phyloP scores from a whole-genome alignment of 1,140 invertebrate species.

The Lepidurus couesii region DNA sequence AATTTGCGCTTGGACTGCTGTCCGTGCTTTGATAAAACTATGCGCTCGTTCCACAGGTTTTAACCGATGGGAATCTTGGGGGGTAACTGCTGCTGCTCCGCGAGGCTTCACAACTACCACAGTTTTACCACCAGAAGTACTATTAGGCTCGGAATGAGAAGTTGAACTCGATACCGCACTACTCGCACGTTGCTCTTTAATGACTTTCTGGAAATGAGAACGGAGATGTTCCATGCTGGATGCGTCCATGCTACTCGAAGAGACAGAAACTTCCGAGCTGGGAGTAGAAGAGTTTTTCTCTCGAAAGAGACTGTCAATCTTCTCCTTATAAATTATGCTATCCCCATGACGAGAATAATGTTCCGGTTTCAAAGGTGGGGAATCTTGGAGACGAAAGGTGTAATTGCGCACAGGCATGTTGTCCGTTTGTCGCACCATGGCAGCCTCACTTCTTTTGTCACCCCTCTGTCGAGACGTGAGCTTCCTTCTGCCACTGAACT shows the following conservation, averaged over 20 bases:
- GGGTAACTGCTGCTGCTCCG: not conserved
- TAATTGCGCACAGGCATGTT: not conserved
- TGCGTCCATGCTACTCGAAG: constrained; percentile 33
- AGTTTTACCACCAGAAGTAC: constrained; percentile 6
- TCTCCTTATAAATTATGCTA: constrained; percentile 39
- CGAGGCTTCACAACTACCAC: not conserved
- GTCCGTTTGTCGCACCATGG: not conserved
- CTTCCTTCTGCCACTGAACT: not conserved
- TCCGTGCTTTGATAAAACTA: constrained; percentile 32
- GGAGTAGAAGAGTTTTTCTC: constrained; percentile 13
- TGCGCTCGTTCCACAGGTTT: not conserved
- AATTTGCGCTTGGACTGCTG: constrained; percentile 41
- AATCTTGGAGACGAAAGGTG: constrained; percentile 6
- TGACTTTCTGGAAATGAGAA: constrained; percentile 31
- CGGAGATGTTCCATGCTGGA: constrained; percentile 32
- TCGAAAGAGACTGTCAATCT: constrained; percentile 40
- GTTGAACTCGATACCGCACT: not conserved
- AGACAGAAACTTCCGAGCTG: not conserved
- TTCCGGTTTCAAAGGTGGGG: not conserved
- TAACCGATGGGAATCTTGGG: not conserved
- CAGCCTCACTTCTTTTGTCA: not conserved
- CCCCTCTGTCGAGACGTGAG: too few relatives aligned
- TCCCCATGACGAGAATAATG: constrained; percentile 8
- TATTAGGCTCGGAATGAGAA: not conserved
- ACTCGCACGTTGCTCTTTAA: constrained; percentile 29